Evolutionary conservation across 2,888 invertebrate genomes (phyloP).

Genomic region (Atrina japonica): DNA sequence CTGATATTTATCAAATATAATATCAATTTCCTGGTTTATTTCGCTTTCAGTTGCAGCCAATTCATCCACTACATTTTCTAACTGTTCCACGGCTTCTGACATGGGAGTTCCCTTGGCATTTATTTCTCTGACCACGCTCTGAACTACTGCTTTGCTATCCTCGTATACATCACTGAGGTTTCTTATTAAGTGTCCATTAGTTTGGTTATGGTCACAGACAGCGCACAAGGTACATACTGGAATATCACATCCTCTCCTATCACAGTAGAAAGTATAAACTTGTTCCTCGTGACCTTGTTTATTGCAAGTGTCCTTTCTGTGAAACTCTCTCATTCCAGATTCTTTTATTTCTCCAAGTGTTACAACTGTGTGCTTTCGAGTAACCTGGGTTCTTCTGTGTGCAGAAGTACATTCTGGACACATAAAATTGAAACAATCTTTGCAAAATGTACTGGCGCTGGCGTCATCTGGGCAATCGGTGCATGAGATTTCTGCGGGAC

Average conservation of each 20-base stretch:
- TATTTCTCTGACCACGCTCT: slow-evolving; percentile 55
- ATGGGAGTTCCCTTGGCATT: slow-evolving; percentile 53
- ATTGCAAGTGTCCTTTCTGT: slow-evolving; percentile 57
- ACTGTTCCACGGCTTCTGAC: slow-evolving; percentile 50
- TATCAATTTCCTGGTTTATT: slow-evolving; percentile 51
- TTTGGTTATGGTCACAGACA: slow-evolving; percentile 56
- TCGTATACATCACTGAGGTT: slow-evolving; percentile 58
- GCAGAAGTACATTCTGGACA: slow-evolving; percentile 59
- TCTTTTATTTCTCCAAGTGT: slow-evolving; percentile 53
- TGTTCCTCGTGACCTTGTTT: slow-evolving; percentile 60
- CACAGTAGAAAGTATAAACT: slow-evolving; percentile 60
- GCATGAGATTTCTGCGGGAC: slow-evolving; percentile 53
- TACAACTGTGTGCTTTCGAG: slow-evolving; percentile 55
- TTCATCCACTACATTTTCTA: slow-evolving; percentile 45
- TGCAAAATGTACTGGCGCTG: slow-evolving; percentile 55
- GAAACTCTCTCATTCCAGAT: slow-evolving; percentile 54
- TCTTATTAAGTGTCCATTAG: slow-evolving; percentile 54
- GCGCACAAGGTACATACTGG: slow-evolving; percentile 62
- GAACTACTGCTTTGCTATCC: slow-evolving; percentile 54
- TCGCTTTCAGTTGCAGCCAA: slow-evolving; percentile 47
- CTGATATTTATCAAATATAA: slow-evolving; percentile 51
- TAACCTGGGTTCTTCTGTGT: slow-evolving; percentile 60
- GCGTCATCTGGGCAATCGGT: slow-evolving; percentile 60
- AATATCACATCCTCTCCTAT: slow-evolving; percentile 51
- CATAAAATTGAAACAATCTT: slow-evolving; percentile 61